Evolutionary conservation across 1,140 invertebrate genomes (phyloP), one percentile per base, ranked within the genome.

Genomic region (Nebria ingens): DNA sequence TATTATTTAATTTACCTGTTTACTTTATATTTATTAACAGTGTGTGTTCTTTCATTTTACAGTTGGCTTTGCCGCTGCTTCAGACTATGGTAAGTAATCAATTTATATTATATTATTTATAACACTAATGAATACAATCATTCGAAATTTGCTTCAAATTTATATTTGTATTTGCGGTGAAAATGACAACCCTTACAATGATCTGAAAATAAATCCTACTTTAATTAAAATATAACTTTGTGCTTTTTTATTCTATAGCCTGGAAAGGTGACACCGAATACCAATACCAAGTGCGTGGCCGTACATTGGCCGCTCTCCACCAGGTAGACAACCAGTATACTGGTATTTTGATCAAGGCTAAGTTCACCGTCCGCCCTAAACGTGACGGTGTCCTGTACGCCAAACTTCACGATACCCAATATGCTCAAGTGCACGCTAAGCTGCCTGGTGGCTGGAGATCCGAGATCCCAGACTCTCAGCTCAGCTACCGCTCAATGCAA

Each of bases 251-350:
- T 34, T 9, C n/a, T 34, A n/a, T 34, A 45, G 77, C 72, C 12
- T 85, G 81, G 81, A 72, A 76, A 58, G 57, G 58, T 0, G 75
- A 75, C 21, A 75, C 71, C 21, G 70, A 79, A 29, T 87, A 86
- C 65, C 68, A 68, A 3, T 87, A 85, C 63, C 60, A 76, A 9
- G 72, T 85, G 2, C 68, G 70, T 19, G 75, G 78, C 19, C 71
- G 77, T 20, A 84, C 80, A 0, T 29, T 86, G 19, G 70, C 79
- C 0, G 68, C 69, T 4, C 62, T 81, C 1, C 67, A 75, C 9
- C 71, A 81, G 22, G 65, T 79, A 3, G 64, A 72, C 1, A 70
- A 79, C 58, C 67, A 79, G 54, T 70, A 69, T 56, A 66, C 29
- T 86, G 19, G 70, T 54, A 73, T 79, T 29, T 57, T 79, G 1